Evolutionary conservation across 2,113 vertebrate genomes (phyloP), one percentile per base, ranked within the genome.

Genomic region (Vimba vimba): DNA sequence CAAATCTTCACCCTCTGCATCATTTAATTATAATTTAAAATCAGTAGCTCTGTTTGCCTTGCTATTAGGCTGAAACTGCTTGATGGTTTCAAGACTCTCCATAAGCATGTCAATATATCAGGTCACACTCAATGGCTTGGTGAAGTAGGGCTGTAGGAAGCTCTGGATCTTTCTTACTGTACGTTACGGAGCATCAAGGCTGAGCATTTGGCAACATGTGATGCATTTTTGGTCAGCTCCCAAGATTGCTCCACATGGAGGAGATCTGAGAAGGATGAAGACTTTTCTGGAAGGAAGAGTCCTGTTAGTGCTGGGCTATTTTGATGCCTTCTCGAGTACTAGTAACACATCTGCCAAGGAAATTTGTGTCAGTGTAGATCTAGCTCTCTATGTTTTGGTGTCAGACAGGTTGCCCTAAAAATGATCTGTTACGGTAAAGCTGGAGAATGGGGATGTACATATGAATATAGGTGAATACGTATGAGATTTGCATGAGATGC

Each of bases 291-390:
- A 39, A 39, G 33, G 33, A 23, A 23, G 19, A 45, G 19, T n/a
- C 19, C 33, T 69, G 12, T 74, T 43, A 74, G 23, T 47, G 39
- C 23, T 11, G 19, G 68, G 33, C 33, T 71, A 5, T 39, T 73
- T 23, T 73, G 21, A 23, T 43, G 68, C 10, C 21, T 71, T 43
- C n/a, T 27, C n/a, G n/a, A 75, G 73, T 75, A 75, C 45, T 50
- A 47, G 43, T 75, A 75, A 50, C 43, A 75, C 73, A 45, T 50
- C 73, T 75, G 73, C 73, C 73, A 75, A 47, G n/a, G 13, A 75
- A 75, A 50, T 75, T n/a, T 75, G 73, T 75, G 73, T 50, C 73
- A 75, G 43, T 75, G 43, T n/a, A 50, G n/a, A 75, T 50, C 45
- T 50, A 50, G 12, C n/a, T 50, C n/a, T 47, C 73, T 75, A 17